Base-by-base conservation (phyloP, 92 coral and sea anemone species). In the Montipora capitata region DNA sequence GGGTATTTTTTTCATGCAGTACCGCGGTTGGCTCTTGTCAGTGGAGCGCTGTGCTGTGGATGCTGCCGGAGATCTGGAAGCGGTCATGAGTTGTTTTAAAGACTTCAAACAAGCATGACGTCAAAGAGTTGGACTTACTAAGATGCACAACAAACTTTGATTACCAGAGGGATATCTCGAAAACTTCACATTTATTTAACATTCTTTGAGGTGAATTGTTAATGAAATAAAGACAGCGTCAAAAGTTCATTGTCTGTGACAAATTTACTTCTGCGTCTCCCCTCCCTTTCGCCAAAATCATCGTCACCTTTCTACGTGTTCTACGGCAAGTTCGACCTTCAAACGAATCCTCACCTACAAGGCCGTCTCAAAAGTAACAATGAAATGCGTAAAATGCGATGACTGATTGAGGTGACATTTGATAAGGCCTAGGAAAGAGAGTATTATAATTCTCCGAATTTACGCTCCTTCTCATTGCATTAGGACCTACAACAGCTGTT, bases 11-110 rank as follows among this genome's bases (percentile, higher is more conserved):
- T 3, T 59, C 20, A 42, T 64, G 10, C n/a, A 78, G 83, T 78
- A 42, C 44, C 83, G 72, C 51, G 39, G 42, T 56, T 38, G 42
- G 68, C 54, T 78, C 41, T 54, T 62, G 40, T 44, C 72, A 13
- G 39, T 78, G 40, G 83, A 78, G 39, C 18, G 45, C 11, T 78
- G 83, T 63, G 83, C 58, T 42, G 13, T 10, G 4, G 83, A 63
- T 2, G 83, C 83, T 63, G 83, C 58, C 1, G 72, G 61, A 2
- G 56, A 78, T 41, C 43, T 78, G 57, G 42, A 78, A n/a, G 51
- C 83, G 8, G 72, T 43, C 42, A n/a, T 78, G 27, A 78, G 10
- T 7, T 78, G 83, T 14, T 6, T 14, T 15, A 10, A 59, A 39
- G 42, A 51, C 40, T 16, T n/a, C 12, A 42, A 27, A 40, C 59